Percentiles rank a stretch among this genome's conserved stretches.
These are phyloP conservation scores for Crambe crambe DNA, from an alignment of 37 sponge, comb jelly and placozoan genomes.

Conservation along the genomic window DNA sequence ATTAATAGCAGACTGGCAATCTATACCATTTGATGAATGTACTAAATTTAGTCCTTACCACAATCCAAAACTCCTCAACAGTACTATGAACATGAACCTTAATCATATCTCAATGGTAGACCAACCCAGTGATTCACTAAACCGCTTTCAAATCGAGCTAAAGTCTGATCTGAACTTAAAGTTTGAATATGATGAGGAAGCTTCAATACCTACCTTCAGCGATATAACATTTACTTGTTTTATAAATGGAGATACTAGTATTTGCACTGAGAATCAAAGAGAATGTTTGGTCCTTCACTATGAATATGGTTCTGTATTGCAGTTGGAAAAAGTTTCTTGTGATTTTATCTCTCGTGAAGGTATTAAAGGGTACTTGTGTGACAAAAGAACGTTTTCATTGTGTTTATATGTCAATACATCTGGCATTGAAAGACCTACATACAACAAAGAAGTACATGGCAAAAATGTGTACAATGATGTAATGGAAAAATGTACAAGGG, in stretches of 20 bases:
- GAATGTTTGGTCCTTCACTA: neutral
- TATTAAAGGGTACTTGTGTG: neutral
- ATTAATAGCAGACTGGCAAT: conserved; percentile 47
- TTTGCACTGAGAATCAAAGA: neutral
- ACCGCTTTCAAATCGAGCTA: neutral
- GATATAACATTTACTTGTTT: neutral
- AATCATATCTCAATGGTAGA: neutral
- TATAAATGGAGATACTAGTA: neutral
- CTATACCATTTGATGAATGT: conserved; percentile 33
- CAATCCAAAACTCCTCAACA: neutral
- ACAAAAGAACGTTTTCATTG: neutral
- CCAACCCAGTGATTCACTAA: no score
- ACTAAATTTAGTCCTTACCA: conserved; percentile 26
- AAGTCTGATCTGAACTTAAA: neutral
- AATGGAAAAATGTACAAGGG: neutral
- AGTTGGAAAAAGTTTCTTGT: neutral
- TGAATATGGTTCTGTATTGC: neutral
- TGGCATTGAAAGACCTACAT: no score
- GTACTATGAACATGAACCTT: conserved; percentile 5
- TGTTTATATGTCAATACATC: neutral
- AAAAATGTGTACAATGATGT: neutral
- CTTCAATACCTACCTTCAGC: neutral
- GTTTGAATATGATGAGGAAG: no score
- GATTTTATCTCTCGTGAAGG: neutral
- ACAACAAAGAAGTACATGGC: neutral